These are phyloP conservation scores for Callithrix jacchus DNA, from an alignment of 2,113 vertebrate genomes.

Conservation along the genomic window DNA sequence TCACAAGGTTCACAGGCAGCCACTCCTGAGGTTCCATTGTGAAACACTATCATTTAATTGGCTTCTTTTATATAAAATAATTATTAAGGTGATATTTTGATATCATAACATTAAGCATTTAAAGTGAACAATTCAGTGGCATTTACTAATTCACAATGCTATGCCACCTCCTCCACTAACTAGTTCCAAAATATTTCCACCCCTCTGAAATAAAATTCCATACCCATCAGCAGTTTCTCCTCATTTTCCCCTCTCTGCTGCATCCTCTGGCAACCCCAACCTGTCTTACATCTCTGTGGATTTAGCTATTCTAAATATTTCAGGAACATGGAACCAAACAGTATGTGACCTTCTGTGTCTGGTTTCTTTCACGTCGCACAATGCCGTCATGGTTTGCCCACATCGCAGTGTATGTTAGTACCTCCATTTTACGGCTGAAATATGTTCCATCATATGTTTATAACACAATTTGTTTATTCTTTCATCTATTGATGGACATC, in stretches of 20 bases:
- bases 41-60: not conserved
- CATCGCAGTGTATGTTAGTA: too few species aligned
- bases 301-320: constrained; percentile 16
- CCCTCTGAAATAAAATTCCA: not conserved
- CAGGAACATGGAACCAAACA: not conserved
- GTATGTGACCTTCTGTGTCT: not conserved
- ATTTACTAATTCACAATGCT: not conserved
- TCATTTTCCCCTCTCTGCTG: not conserved
- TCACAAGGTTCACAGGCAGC: not conserved
- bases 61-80: not conserved
- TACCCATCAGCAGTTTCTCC: not conserved
- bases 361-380: not conserved
- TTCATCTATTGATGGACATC: not conserved
- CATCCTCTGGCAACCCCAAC: not conserved
- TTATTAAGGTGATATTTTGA: not conserved
- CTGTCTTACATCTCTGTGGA: not conserved
- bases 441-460: too few species aligned
- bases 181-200: not conserved
- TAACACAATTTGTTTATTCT: not conserved
- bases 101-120: not conserved
- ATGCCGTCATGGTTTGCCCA: not conserved
- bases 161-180: too few species aligned
- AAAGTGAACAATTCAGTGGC: not conserved
- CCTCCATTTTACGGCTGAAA: not conserved
- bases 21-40: not conserved